Evolutionary conservation across 1,140 invertebrate species (phyloP).

Genomic region (Papilio helenus): DNA sequence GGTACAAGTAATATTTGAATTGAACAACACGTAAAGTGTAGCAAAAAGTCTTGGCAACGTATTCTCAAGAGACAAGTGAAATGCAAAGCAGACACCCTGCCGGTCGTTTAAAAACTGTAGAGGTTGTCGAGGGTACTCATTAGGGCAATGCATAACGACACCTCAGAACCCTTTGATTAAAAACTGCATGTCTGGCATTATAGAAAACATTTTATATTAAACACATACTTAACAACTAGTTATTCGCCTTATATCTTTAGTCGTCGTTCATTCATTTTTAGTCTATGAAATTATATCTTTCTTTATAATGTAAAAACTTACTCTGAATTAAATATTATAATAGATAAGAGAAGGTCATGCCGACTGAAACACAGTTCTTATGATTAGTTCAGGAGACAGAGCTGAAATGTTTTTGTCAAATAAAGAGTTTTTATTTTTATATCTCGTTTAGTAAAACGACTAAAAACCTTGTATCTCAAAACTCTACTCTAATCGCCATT

Average conservation of each 20-base stretch:
- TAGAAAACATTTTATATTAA: neutral
- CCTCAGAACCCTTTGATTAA: neutral
- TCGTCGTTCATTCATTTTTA: too few species aligned
- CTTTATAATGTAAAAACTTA: too few species aligned
- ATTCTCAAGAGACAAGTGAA: neutral
- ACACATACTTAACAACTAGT: too few species aligned
- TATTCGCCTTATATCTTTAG: too few species aligned
- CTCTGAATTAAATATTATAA: too few species aligned
- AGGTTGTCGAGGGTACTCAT: neutral
- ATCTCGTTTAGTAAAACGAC: neutral
- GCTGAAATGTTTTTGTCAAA: too few species aligned
- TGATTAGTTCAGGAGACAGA: too few species aligned
- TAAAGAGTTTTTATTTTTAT: too few species aligned
- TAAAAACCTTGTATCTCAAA: neutral
- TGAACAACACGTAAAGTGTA: neutral
- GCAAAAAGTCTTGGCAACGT: neutral
- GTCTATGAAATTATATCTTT: too few species aligned
- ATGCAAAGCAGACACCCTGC: neutral
- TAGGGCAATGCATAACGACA: neutral
- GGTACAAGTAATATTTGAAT: neutral
- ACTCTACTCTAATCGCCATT: conserved; percentile 1
- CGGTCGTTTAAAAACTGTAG: conserved; percentile 4
- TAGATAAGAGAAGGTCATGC: too few species aligned
- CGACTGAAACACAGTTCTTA: too few species aligned
- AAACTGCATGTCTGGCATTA: neutral